Conservation (phyloP, 2,113 vertebrate species). For the Empidonax alnorum region DNA sequence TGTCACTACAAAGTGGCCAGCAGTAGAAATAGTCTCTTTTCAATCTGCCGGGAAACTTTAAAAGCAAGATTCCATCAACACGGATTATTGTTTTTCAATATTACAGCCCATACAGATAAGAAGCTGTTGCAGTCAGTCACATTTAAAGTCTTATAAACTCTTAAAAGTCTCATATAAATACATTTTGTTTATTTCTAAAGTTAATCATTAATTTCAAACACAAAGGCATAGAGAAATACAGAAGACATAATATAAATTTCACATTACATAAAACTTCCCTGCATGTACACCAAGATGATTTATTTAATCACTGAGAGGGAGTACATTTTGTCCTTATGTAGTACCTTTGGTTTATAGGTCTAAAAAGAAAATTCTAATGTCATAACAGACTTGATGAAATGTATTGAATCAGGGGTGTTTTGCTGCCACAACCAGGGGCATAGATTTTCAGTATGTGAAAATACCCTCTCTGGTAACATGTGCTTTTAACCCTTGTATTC, state of each 20-base stretch:
- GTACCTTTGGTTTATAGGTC: background rate
- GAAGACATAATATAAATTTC: background rate
- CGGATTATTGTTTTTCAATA: background rate
- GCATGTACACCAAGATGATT: background rate
- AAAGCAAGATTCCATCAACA: background rate
- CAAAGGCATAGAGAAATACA: background rate
- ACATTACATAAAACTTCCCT: background rate
- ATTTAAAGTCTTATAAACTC: background rate
- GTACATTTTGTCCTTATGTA: background rate
- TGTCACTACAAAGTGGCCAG: constrained; percentile 39
- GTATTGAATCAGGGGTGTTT: background rate
- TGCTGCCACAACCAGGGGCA: fast-evolving
- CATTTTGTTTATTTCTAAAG: background rate
- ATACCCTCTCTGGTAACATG: background rate
- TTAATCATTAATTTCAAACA: background rate
- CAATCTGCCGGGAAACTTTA: constrained; percentile 43
- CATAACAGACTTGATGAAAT: background rate
- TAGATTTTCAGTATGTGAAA: background rate
- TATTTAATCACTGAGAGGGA: background rate
- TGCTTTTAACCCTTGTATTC: background rate
- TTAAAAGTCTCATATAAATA: background rate
- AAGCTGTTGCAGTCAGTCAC: background rate
- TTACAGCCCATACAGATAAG: background rate
- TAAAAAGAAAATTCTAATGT: background rate
- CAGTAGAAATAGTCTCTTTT: constrained; percentile 23